A percentile compares a stretch with the other conserved stretches of the same genome.
These are phyloP conservation scores for Pristis pectinata DNA, from an alignment of 2,797 vertebrate genomes.

Conservation along the genomic window DNA sequence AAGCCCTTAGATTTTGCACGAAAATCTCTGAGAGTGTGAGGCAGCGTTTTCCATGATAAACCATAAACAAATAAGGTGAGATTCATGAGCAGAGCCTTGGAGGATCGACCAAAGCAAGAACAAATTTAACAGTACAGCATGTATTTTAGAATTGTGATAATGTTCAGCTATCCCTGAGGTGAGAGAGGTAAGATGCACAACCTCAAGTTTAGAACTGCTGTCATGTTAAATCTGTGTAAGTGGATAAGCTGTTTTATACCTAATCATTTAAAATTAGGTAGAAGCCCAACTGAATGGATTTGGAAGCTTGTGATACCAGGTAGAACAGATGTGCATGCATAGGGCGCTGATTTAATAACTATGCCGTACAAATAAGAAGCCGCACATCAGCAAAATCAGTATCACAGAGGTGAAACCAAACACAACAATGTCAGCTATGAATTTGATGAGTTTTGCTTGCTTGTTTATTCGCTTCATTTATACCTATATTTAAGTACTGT, in stretches of 20 bases:
- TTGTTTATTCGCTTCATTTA: neutral
- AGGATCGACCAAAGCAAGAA: neutral
- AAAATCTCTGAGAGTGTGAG: neutral
- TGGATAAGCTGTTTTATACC: conserved; percentile 34
- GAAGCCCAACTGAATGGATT: conserved; percentile 9
- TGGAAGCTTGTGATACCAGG: conserved; percentile 10
- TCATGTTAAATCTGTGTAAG: conserved; percentile 16
- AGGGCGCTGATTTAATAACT: conserved; percentile 31
- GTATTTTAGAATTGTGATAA: neutral
- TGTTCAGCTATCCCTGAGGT: conserved; percentile 21
- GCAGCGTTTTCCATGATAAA: conserved; percentile 6
- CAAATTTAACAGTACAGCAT: neutral
- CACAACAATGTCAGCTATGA: conserved; percentile 15
- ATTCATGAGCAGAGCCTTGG: neutral
- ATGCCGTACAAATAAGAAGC: conserved; percentile 2
- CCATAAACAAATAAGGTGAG: neutral
- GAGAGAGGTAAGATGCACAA: conserved; percentile 3
- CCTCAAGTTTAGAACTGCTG: conserved; percentile 26
- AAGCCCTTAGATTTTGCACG: neutral
- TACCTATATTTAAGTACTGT: neutral
- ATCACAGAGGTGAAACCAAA: conserved; percentile 30
- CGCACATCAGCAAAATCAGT: conserved; percentile 19
- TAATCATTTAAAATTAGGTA: conserved; percentile 36
- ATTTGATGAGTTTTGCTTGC: conserved; percentile 9
- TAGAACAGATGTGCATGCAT: conserved; percentile 28